Percentiles rank a stretch among this genome's conserved stretches.
These are phyloP conservation scores for Allophyes oxyacanthae DNA, from an alignment of 2,888 invertebrate species.

Conservation along the genomic window DNA sequence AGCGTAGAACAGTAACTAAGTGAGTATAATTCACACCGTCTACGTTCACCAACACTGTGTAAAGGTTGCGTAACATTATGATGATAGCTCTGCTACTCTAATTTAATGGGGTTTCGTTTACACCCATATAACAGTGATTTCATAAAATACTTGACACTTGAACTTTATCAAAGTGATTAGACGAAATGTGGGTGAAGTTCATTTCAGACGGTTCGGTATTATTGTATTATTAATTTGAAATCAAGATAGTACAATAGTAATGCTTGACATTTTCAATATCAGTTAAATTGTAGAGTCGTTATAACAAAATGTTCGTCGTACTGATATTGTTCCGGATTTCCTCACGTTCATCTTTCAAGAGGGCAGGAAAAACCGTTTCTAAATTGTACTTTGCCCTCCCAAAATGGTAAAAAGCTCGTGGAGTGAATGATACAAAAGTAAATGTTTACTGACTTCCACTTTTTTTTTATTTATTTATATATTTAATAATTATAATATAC, in stretches of 20 bases:
- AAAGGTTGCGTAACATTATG: slow-evolving; percentile 33
- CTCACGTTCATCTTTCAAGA: too few species aligned
- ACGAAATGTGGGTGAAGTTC: slow-evolving; percentile 14
- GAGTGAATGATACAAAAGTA: too few species aligned
- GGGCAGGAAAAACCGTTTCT: too few species aligned
- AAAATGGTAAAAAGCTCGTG: too few species aligned
- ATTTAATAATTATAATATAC: too few species aligned
- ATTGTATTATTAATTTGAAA: slow-evolving; percentile 39
- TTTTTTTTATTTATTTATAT: too few species aligned
- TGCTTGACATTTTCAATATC: slow-evolving; percentile 19
- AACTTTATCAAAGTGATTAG: slow-evolving; percentile 20
- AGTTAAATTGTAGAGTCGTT: slow-evolving; percentile 15
- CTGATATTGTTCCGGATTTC: too few species aligned
- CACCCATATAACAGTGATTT: slow-evolving; percentile 18
- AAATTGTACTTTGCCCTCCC: too few species aligned
- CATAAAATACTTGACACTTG: slow-evolving; percentile 21
- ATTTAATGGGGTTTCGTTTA: slow-evolving; percentile 24
- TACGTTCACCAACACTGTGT: slow-evolving; percentile 61
- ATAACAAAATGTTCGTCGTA: too few species aligned
- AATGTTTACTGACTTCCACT: too few species aligned
- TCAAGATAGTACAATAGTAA: slow-evolving; percentile 21
- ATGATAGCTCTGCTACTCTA: slow-evolving; percentile 21
- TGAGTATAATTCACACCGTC: slow-evolving; percentile 76
- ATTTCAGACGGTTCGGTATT: slow-evolving; percentile 14
- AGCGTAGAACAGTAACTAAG: slow-evolving; percentile 78